These are phyloP conservation scores for Scylla paramamosain DNA, from an alignment of 1,140 invertebrate genomes.

Conservation along the genomic window DNA sequence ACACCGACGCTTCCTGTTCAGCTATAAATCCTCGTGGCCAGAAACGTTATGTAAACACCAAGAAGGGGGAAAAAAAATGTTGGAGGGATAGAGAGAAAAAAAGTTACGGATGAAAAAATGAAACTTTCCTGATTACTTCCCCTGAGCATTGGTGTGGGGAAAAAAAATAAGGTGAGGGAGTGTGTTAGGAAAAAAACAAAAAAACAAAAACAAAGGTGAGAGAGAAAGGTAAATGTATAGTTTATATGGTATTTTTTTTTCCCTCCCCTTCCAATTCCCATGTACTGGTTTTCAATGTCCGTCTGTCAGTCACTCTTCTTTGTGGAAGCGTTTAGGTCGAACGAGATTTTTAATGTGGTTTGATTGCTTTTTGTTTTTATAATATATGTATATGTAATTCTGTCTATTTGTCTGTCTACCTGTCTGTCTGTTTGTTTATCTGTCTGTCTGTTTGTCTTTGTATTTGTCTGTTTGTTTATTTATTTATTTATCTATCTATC, in stretches of 20 bases:
- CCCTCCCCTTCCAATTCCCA: neutral
- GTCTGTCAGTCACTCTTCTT: too few relatives aligned
- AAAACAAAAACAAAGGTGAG: conserved; percentile 25
- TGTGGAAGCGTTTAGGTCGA: too few relatives aligned
- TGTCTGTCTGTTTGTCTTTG: too few relatives aligned
- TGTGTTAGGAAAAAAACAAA: neutral
- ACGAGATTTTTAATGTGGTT: neutral
- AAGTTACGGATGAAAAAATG: neutral
- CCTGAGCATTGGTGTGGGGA: neutral
- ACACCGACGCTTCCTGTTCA: neutral
- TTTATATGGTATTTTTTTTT: neutral
- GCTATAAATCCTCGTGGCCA: neutral
- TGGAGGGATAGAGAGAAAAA: neutral
- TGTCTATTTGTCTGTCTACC: too few relatives aligned
- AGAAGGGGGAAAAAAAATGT: neutral
- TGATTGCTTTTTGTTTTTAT: neutral
- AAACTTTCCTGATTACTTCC: neutral
- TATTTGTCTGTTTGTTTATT: too few relatives aligned
- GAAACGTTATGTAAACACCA: neutral
- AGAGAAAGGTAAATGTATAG: conserved; percentile 30
- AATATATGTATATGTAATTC: neutral
- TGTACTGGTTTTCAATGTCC: too few relatives aligned
- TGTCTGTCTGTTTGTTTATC: too few relatives aligned
- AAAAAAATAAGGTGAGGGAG: neutral
- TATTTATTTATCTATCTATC: too few relatives aligned